Evolutionary conservation across 1,140 invertebrate genomes (phyloP), one percentile per base, ranked within the genome.

Genomic region (Drosophila nikananu): DNA sequence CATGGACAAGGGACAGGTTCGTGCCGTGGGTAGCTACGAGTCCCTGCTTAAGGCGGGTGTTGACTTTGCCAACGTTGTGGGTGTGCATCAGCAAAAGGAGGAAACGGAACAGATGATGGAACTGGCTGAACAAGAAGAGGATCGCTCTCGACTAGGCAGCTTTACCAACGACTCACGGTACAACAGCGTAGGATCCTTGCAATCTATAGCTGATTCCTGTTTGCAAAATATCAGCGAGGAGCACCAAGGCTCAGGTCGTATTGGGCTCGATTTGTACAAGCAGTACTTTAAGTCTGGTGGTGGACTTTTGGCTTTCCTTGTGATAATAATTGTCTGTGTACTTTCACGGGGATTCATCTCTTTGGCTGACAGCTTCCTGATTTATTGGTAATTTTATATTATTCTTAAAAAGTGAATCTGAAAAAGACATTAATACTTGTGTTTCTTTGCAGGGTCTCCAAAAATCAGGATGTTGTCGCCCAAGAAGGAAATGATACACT

Each of bases 301-400:
- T 51, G 95, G 94, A 10, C 92, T 94, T 51, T 94, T 93, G 30
- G 67, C 94, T 6, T 81, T 94, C 0, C 83, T 94, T 1, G 48
- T 94, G 8, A 94, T 95, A 89, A 76, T 81, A 64, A 37, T 35
- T 6, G 60, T 81, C 27, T 83, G 70, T 65, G 37, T 81, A 9
- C 44, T 95, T 0, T 94, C 95, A 10, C 96, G 96, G 90, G 77
- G 94, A 19, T 82, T 94, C 19, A 95, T 94, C 23, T 96, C 95
- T 62, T 93, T 94, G 13, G 94, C 94, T 5, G 96, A 96, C 77
- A 96, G 95, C 89, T 95, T 96, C 82, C 92, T 96, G 0, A 94
- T 94, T 5, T 95, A 94, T 79, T 96, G 96, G 96, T 89, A 39
- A 76, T 13, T 32, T 52, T 30, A 32, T 0, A 7, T 13, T 19